Evolutionary conservation across 2,888 invertebrate genomes (phyloP), one percentile per base, ranked within the genome.

Genomic region (Caenorhabditis macrosperma): DNA sequence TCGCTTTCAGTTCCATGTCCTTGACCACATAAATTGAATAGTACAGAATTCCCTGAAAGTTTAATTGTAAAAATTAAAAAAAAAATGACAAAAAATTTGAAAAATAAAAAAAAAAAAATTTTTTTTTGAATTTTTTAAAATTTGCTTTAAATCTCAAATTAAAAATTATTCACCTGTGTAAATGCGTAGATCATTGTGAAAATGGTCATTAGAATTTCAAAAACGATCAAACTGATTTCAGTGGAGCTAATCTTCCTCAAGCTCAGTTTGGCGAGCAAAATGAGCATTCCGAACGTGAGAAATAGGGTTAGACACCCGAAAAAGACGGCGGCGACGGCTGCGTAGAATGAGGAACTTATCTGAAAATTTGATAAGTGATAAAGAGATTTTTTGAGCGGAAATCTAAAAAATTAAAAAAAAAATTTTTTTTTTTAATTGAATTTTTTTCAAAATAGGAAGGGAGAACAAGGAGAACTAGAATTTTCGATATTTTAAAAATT

Each of bases 181-280:
- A 76, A 55, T 0, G 82, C 78, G 26, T 82, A 82, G 9, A 82
- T 63, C 63, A 82, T 35, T 20, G 82, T 82, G 33, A 68, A 78
- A 26, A 76, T 26, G 3, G 76, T 63, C 76, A 82, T 78, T 10
- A 82, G 59, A n/a, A 82, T 60, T 33, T 82, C 82, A n/a, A 82
- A 82, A 24, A 76, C 50, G 3, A 82, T 64, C 38, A 78, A 54
- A 20, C 57, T 66, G 2, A 67, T 64, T 24, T 82, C 82, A 10
- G 63, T 55, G 38, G 69, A 64, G 12, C 41, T 52, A 0, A 67
- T 44, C 57, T 75, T 78, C 38, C 78, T 46, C 20, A 82, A 22
- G 33, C 38, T 75, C 35, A 75, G 20, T 30, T 75, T 71, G 10
- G 72, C 61, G 10, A 82, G 20, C 3, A 72, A 5, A 7, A 66